Base-by-base conservation (phyloP, 2,113 vertebrate genomes). In the Ailuropoda melanoleuca region DNA sequence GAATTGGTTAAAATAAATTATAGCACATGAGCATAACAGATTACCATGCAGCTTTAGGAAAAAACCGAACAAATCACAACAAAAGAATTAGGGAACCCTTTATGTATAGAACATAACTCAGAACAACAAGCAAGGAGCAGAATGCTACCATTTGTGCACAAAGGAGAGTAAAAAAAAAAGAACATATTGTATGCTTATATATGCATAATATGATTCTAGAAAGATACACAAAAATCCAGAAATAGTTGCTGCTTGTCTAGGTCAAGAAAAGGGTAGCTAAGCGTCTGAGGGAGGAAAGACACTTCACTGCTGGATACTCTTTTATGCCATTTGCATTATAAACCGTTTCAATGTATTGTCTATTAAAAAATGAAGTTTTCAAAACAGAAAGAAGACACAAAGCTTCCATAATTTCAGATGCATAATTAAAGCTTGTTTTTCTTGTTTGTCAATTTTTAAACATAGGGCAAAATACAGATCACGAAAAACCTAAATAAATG, bases 331-430 rank as follows among this genome's bases (percentile, higher is more conserved):
- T 78, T 96, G 53, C 24, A 80, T 75, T 93, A 48, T 26, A 5
- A 96, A 91, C 4, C 43, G 18, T n/a, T 19, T 62, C 13, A 82
- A 87, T 60, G 53, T 77, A 88, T 1, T 82, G 24, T 26, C 62
- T 88, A 64, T 90, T 95, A 55, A 75, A 77, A 90, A 95, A 95
- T 60, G 12, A 85, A 93, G 34, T 78, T 90, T 95, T 81, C 29
- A 96, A 85, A 95, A 92, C 56, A 92, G 10, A 94, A 92, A 84
- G 62, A 95, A 97, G 82, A 93, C 1, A 89, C 1, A 9, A 86
- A 9, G 82, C n/a, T 88, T 87, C 87, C 87, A 93, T 8, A 92
- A 72, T 80, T 66, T 70, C 70, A 31, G 46, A 64, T 56, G 4
- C 29, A 15, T 56, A 75, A 93, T 56, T 90, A 85, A 74, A 87